phyloP scores from a whole-genome alignment of 2,888 invertebrate species.

The Cataglyphis livida region DNA sequence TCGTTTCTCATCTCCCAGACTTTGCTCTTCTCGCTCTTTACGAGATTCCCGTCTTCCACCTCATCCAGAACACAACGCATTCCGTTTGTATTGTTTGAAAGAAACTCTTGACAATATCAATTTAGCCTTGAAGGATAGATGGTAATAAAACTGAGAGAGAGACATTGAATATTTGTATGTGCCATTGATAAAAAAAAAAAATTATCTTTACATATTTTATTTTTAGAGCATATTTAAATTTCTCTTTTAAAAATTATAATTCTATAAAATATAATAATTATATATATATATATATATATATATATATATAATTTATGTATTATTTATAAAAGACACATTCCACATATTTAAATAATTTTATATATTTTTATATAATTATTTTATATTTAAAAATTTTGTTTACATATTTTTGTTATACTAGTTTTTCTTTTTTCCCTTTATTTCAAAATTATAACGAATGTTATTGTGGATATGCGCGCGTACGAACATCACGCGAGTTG shows the following conservation, averaged over 20 bases:
- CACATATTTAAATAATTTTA: too few relatives aligned
- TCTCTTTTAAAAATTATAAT: too few relatives aligned
- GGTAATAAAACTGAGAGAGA: neutral
- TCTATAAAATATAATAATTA: too few relatives aligned
- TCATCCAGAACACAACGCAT: neutral
- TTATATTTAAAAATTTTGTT: neutral
- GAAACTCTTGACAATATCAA: neutral
- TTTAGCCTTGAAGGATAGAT: neutral
- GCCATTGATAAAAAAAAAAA: neutral
- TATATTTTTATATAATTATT: too few relatives aligned
- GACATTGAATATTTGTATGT: neutral
- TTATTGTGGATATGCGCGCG: neutral
- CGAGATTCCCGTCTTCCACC: constrained; percentile 1
- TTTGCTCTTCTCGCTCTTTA: constrained; percentile 23
- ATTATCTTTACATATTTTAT: neutral
- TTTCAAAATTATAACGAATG: neutral
- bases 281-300: too few relatives aligned
- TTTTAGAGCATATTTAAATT: too few relatives aligned
- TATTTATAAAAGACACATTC: neutral
- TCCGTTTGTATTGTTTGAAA: constrained; percentile 13
- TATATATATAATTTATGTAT: neutral
- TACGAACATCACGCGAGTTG: neutral
- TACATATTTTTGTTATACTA: neutral
- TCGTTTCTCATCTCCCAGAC: constrained; percentile 14
- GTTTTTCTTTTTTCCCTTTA: neutral